Evolutionary conservation across 2,797 vertebrate genomes (phyloP).

Genomic region (Amblyopsis hoosieri): DNA sequence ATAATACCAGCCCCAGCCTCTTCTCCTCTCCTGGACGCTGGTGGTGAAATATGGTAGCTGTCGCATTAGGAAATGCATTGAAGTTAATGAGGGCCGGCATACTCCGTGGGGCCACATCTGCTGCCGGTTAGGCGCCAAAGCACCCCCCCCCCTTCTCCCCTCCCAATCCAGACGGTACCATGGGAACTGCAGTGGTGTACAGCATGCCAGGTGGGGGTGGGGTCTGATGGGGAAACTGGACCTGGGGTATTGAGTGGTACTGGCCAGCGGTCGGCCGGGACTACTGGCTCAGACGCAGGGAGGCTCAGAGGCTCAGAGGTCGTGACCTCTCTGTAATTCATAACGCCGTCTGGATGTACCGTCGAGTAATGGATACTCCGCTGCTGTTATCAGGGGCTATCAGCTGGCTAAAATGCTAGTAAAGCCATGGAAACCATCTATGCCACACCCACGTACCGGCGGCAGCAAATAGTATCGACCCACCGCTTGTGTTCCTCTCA

Average conservation of each 20-base stretch:
- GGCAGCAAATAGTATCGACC: conserved; percentile 49
- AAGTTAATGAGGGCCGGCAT: conserved; percentile 53
- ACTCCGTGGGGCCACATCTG: conserved; percentile 80
- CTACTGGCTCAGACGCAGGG: conserved; percentile 46
- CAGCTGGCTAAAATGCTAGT: conserved; percentile 60
- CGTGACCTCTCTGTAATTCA: conserved; percentile 59
- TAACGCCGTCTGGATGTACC: conserved; percentile 53
- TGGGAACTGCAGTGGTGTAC: conserved; percentile 46
- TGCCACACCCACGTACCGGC: conserved; percentile 39
- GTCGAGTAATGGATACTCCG: conserved; percentile 62
- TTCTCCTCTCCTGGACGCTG: too few species aligned
- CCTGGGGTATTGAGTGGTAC: conserved; percentile 72
- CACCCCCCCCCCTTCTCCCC: conserved; percentile 23
- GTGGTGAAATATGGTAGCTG: too few species aligned
- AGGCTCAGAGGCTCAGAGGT: conserved; percentile 60
- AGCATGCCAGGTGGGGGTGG: conserved; percentile 16
- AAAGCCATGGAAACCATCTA: conserved; percentile 52
- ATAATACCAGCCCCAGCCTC: too few species aligned
- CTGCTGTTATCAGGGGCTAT: conserved; percentile 61
- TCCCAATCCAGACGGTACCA: conserved; percentile 58
- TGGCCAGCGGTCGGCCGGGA: conserved; percentile 57
- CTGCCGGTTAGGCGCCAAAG: conserved; percentile 82
- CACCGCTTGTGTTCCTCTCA: conserved; percentile 23
- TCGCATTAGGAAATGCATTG: conserved; percentile 57
- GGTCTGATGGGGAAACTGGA: conserved; percentile 68